Evolutionary conservation across 1,140 invertebrate genomes (phyloP), one percentile per base, ranked within the genome.

Genomic region (Arion vulgaris): DNA sequence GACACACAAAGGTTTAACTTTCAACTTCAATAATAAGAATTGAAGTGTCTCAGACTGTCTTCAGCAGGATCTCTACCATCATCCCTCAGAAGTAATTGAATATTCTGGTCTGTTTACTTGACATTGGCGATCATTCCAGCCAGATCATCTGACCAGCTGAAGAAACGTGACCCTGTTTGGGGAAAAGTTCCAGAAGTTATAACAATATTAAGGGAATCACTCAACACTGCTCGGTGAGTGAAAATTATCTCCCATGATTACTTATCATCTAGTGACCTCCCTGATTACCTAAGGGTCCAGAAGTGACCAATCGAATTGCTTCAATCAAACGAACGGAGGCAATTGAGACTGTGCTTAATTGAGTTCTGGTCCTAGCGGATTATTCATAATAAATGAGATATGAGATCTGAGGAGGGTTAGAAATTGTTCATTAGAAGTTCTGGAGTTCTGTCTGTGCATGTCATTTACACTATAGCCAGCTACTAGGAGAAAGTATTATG

Each of bases 301-400:
- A 66, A 66, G 28, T 66, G 62, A 66, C 62, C 62, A 66, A 66
- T 66, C 62, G 62, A 66, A 66, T 66, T 32, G 28, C 62, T 66
- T 28, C 28, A 28, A 32, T 66, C 19, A 66, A 66, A 66, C 62
- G 28, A 28, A 66, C 62, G 62, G 62, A 32, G 62, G n/a, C 62
- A 66, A 32, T 66, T 28, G 62, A 66, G 62, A 66, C 62, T 32
- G 28, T 17, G 62, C 28, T 34, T 66, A 66, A 66, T 66, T 66
- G 62, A 66, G 62, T 66, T 66, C 62, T 32, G 17, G 62, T 66
- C 62, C 28, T 17, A 66, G 62, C 28, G 62, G 28, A 34, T 66
- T 66, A 15, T 66, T 66, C 62, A 66, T 66, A 66, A 66, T 66
- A 66, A 66, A 66, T 66, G 62, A 66, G 62, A 66, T 66, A 66